These are phyloP conservation scores for Glaucomys volans DNA, from an alignment of 2,113 vertebrate species.

Conservation along the genomic window DNA sequence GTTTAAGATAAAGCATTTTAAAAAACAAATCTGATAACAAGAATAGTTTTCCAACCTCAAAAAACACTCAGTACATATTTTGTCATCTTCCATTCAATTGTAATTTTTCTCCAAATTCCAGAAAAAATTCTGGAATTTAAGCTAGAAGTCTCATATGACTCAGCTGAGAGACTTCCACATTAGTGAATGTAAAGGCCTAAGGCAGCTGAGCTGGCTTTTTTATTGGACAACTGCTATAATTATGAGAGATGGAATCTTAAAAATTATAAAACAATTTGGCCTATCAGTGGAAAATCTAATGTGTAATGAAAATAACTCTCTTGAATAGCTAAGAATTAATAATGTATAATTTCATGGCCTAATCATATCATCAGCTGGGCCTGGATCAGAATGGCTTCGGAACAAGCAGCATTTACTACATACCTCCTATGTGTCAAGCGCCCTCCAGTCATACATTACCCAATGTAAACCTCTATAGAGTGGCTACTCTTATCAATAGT, in stretches of 20 bases:
- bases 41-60: background rate
- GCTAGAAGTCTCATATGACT: background rate
- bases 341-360: background rate
- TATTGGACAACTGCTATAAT: background rate
- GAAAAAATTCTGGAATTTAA: background rate
- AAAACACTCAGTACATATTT: background rate
- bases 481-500: background rate
- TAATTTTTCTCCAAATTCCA: background rate
- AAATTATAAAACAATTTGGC: background rate
- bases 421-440: no score
- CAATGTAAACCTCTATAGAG: background rate
- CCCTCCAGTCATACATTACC: background rate
- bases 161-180: background rate
- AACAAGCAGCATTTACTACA: background rate
- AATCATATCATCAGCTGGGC: background rate
- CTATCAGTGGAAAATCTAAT: background rate
- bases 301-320: constrained; percentile 18
- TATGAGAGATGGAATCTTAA: background rate
- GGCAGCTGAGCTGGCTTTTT: background rate
- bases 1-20: constrained; percentile 6
- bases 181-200: background rate
- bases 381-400: background rate
- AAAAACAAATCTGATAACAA: background rate
- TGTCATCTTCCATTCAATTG: background rate
- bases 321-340: constrained; percentile 22